These are phyloP conservation scores for Alouatta palliata DNA, from an alignment of 2,113 vertebrate genomes.

Conservation along the genomic window DNA sequence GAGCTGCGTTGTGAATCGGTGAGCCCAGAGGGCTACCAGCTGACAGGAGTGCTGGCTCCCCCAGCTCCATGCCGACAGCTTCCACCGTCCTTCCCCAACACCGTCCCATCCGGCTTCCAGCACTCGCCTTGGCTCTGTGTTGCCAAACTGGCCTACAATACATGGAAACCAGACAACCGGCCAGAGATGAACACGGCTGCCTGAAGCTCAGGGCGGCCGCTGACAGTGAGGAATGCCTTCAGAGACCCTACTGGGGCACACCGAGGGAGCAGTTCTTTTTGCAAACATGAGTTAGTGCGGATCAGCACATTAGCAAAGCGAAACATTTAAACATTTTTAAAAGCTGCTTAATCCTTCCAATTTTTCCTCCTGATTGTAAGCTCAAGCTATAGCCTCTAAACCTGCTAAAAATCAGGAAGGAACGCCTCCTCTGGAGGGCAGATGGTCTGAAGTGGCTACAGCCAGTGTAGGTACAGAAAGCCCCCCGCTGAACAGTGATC, in stretches of 20 bases:
- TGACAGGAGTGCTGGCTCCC: background rate
- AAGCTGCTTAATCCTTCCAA: background rate
- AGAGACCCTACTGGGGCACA: background rate
- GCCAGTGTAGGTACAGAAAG: background rate
- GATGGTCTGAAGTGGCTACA: background rate
- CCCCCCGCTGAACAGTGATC: background rate
- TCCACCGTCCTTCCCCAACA: background rate
- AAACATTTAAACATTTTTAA: background rate
- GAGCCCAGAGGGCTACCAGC: background rate
- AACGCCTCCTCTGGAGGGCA: background rate
- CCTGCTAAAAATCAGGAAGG: background rate
- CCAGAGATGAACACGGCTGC: background rate
- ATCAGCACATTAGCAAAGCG: conserved; percentile 43
- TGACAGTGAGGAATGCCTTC: background rate
- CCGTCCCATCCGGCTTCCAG: background rate
- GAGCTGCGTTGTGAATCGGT: fast-evolving
- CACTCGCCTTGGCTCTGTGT: fast-evolving
- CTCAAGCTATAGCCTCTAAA: background rate
- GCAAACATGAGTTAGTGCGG: background rate
- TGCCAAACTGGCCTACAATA: background rate
- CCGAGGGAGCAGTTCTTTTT: background rate
- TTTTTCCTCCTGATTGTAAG: background rate
- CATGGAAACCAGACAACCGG: background rate
- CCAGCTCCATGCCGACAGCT: background rate
- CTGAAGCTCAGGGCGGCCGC: background rate